Evolutionary conservation across 2,888 invertebrate species (phyloP).

Genomic region (Drosophila histrio): DNA sequence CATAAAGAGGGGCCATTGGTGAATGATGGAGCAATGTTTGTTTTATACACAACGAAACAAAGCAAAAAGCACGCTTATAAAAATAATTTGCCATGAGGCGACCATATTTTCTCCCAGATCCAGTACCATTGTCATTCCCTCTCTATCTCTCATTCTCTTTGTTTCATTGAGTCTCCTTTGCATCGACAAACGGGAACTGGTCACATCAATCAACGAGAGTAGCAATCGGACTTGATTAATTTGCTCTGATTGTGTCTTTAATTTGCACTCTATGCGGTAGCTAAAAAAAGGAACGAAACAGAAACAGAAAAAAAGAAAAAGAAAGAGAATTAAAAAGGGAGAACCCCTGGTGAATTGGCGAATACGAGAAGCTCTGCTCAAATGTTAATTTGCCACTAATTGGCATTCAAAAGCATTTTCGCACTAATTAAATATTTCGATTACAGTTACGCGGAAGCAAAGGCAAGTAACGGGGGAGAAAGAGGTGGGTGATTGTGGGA

Average conservation of each 20-base stretch:
- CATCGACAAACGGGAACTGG: constrained; percentile 40
- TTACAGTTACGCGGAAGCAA: constrained; percentile 48
- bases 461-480: not conserved
- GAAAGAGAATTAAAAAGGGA: constrained; percentile 9
- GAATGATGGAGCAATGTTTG: constrained; percentile 63
- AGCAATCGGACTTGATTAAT: constrained; percentile 75
- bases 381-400: constrained; percentile 80
- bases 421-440: constrained; percentile 81
- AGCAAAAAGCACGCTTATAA: constrained; percentile 45
- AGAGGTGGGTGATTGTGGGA: not conserved
- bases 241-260: constrained; percentile 79
- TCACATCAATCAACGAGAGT: constrained; percentile 67
- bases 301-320: not conserved
- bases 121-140: not conserved
- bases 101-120: constrained; percentile 3
- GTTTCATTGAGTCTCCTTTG: not conserved
- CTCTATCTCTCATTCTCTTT: not conserved
- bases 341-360: constrained; percentile 20
- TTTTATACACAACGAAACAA: constrained; percentile 48
- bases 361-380: constrained; percentile 43
- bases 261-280: constrained; percentile 60
- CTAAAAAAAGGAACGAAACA: constrained; percentile 13
- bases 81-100: constrained; percentile 47
- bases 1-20: constrained; percentile 42
- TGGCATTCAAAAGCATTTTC: constrained; percentile 79